phyloP scores from a whole-genome alignment of 2,113 vertebrate genomes.

The Pandion haliaetus region DNA sequence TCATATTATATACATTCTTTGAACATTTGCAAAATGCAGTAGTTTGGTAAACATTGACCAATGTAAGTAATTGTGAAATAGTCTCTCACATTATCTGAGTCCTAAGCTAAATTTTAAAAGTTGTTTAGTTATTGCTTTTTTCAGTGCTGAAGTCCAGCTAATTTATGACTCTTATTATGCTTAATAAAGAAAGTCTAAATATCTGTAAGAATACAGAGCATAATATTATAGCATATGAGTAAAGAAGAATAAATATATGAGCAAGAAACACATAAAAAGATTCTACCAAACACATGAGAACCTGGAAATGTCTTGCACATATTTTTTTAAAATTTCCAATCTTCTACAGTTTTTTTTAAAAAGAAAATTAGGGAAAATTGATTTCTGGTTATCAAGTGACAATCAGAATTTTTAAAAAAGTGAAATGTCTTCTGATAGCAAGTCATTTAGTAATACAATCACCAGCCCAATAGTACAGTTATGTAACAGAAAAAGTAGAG shows the following conservation, averaged over 20 bases:
- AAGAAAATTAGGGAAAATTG: background rate
- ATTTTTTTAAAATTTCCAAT: background rate
- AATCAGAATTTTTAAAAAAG: background rate
- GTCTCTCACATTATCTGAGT: background rate
- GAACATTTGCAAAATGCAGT: background rate
- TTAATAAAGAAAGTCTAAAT: background rate
- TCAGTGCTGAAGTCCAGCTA: background rate
- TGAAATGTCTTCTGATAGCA: background rate
- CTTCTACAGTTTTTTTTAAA: background rate
- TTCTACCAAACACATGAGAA: background rate
- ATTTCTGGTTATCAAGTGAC: background rate
- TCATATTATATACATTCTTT: background rate
- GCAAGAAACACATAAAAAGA: background rate
- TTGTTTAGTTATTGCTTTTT: background rate
- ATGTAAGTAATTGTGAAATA: background rate
- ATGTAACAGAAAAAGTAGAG: background rate
- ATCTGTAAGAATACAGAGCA: background rate
- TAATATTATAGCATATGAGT: background rate
- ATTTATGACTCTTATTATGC: background rate
- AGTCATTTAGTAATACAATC: background rate
- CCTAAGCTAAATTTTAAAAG: constrained; percentile 4
- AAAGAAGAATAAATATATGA: background rate
- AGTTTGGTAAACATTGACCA: background rate
- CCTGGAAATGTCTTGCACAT: background rate
- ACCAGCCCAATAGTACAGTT: background rate